A percentile compares a stretch with the other conserved stretches of the same genome.
Evolutionary conservation across 1,140 invertebrate species (phyloP).

Genomic region (Bombus waltoni): DNA sequence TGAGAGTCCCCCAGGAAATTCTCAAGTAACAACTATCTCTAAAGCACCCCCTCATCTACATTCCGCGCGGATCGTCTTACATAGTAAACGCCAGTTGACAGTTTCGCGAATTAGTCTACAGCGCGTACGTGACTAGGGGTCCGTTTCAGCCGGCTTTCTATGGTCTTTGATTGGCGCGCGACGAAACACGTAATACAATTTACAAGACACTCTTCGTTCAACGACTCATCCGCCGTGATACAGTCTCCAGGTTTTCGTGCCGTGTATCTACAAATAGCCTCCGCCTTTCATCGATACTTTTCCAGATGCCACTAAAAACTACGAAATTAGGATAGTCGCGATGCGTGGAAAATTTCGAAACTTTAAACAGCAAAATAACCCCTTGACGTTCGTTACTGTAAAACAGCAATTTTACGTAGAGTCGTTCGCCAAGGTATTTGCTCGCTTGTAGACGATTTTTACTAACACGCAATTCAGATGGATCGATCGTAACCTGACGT

Average conservation of each 20-base stretch:
- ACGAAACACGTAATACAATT: slow-evolving; percentile 34
- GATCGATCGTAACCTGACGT: too few relatives aligned
- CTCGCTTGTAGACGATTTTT: too few relatives aligned
- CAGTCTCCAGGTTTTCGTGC: not conserved
- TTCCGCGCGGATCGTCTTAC: slow-evolving; percentile 45
- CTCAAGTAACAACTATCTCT: slow-evolving; percentile 1
- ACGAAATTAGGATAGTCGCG: not conserved
- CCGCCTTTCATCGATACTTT: not conserved
- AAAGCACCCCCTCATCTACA: slow-evolving; percentile 30
- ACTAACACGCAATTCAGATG: too few relatives aligned
- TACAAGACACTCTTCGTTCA: not conserved
- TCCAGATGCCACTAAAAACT: too few relatives aligned
- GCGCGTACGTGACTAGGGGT: slow-evolving; percentile 22
- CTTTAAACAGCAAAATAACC: too few relatives aligned
- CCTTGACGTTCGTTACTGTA: not conserved
- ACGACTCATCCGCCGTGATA: slow-evolving; percentile 23
- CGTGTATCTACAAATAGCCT: not conserved
- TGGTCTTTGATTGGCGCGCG: slow-evolving; percentile 40
- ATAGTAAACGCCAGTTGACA: slow-evolving; percentile 47
- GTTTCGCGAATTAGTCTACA: slow-evolving; percentile 46
- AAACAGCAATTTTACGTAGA: not conserved
- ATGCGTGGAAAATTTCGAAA: too few relatives aligned
- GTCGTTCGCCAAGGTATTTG: too few relatives aligned
- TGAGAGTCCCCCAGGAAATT: not conserved
- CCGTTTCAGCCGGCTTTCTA: not conserved